These are phyloP conservation scores for Eurystomus gularis DNA, from an alignment of 2,113 vertebrate genomes.

Conservation along the genomic window DNA sequence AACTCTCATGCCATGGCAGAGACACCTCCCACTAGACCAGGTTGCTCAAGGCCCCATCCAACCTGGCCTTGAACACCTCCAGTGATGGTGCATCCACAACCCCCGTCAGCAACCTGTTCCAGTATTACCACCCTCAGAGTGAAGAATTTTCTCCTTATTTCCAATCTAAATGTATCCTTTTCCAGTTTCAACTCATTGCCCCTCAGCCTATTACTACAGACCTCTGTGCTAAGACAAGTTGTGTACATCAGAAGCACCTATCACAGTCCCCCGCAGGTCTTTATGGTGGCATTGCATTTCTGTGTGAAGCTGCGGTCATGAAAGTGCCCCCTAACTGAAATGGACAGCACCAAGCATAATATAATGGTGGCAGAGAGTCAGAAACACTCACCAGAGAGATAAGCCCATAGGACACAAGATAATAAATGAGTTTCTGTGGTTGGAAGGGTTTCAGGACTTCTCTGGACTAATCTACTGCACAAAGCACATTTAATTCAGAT, in stretches of 20 bases:
- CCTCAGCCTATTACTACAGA: no score
- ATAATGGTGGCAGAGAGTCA: background rate
- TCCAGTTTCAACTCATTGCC: no score
- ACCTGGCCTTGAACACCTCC: no score
- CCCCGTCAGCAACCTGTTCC: no score
- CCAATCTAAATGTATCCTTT: no score
- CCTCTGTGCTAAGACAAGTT: background rate
- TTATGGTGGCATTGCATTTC: background rate
- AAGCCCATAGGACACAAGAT: background rate
- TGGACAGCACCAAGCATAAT: background rate
- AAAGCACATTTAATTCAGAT: background rate
- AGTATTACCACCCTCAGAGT: no score
- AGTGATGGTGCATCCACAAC: no score
- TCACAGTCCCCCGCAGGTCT: background rate
- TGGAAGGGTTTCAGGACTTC: background rate
- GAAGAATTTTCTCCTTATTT: no score
- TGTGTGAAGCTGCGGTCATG: background rate
- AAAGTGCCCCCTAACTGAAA: background rate
- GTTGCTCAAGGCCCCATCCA: no score
- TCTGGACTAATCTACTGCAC: background rate
- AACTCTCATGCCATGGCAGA: no score
- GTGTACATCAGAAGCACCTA: no score
- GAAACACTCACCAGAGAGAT: background rate
- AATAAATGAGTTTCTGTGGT: background rate
- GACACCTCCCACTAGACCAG: no score